A percentile compares a stretch with the other conserved stretches of the same genome.
Evolutionary conservation across 2,797 vertebrate species (phyloP).

Genomic region (Sebastes miniatus): DNA sequence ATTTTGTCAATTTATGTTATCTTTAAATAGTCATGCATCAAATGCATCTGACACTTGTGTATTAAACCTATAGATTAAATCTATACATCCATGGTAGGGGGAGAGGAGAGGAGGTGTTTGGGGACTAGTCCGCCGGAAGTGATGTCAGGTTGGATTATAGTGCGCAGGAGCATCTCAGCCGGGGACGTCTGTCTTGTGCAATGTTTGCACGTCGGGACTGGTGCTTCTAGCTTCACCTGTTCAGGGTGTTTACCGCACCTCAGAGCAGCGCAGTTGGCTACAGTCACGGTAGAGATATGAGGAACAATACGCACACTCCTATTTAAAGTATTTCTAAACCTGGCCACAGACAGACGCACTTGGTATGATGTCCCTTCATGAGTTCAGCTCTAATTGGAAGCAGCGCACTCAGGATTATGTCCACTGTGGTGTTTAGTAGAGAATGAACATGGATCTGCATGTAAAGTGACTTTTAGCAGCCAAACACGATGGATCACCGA

Average conservation of each 20-base stretch:
- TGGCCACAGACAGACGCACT: background rate
- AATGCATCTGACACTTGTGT: background rate
- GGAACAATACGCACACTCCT: background rate
- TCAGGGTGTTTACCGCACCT: rapidly evolving
- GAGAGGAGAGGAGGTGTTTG: background rate
- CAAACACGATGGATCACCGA: slow-evolving; percentile 72
- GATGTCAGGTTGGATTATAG: background rate
- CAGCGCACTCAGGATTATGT: slow-evolving; percentile 43
- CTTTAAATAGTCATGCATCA: background rate
- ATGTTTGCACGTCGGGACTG: background rate
- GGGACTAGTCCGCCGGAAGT: slow-evolving; percentile 46
- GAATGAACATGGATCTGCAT: background rate
- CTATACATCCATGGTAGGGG: too few relatives aligned
- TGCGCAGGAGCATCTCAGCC: background rate
- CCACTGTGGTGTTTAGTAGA: background rate
- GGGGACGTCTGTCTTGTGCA: background rate
- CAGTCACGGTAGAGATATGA: too few relatives aligned
- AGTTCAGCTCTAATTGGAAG: slow-evolving; percentile 47
- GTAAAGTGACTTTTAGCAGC: background rate
- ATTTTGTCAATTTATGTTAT: background rate
- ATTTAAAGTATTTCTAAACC: background rate
- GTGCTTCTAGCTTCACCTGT: background rate
- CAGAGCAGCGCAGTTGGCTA: background rate
- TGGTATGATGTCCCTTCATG: background rate
- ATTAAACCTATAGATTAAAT: background rate